phyloP scores from a whole-genome alignment of 2,113 vertebrate species.

The Percopsis transmontana region DNA sequence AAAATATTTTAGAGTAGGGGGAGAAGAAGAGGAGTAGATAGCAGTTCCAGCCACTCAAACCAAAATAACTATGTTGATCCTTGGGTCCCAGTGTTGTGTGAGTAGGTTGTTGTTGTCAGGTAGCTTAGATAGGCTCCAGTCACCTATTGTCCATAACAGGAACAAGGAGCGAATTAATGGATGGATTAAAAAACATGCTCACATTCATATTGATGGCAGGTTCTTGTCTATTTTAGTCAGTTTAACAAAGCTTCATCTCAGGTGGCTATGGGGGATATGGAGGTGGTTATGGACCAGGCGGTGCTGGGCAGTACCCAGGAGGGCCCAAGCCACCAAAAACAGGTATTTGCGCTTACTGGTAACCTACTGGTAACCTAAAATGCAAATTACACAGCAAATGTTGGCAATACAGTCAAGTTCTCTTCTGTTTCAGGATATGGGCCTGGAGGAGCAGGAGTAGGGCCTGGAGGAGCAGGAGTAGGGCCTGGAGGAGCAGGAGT shows the following conservation, averaged over 20 bases:
- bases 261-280: conserved; percentile 49
- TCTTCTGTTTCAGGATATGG: conserved; percentile 13
- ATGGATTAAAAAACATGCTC: too few species aligned
- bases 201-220: too few species aligned
- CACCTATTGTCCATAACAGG: too few species aligned
- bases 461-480: conserved; percentile 37
- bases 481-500: conserved; percentile 43
- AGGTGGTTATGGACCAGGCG: conserved; percentile 55
- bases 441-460: conserved; percentile 13
- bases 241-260: conserved; percentile 25
- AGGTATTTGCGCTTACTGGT: conserved; percentile 47
- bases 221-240: not conserved
- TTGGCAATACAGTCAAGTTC: not conserved
- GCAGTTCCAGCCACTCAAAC: too few species aligned
- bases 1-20: not conserved
- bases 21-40: too few species aligned
- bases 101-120: not conserved
- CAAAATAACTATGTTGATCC: too few species aligned
- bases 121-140: too few species aligned
- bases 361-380: too few species aligned
- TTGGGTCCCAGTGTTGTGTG: not conserved
- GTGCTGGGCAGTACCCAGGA: conserved; percentile 55
- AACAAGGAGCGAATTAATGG: too few species aligned
- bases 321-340: conserved; percentile 68
- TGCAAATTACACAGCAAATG: too few species aligned